These are phyloP conservation scores for Diphyllodes magnificus DNA, from an alignment of 2,113 vertebrate genomes.

Conservation along the genomic window DNA sequence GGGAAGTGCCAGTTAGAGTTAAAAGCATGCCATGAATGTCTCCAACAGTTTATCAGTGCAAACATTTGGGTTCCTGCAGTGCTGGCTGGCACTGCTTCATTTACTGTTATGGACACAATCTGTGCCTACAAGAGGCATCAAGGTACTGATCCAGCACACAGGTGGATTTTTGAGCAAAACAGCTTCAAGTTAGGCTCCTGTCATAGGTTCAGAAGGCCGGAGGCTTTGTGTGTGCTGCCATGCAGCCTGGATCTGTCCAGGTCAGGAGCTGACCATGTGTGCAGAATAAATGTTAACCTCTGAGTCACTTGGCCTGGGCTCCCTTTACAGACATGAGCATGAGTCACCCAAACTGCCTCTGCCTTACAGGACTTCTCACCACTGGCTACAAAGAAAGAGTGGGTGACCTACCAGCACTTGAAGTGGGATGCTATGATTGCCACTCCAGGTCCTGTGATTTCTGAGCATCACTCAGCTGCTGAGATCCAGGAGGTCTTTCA, in stretches of 20 bases:
- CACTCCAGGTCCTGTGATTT: neutral
- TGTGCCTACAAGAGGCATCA: neutral
- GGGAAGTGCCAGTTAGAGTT: neutral
- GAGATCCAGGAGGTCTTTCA: neutral
- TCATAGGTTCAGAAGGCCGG: neutral
- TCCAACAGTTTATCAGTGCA: neutral
- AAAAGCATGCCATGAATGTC: neutral
- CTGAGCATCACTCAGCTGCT: neutral
- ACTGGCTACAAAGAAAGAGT: neutral
- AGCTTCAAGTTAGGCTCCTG: neutral
- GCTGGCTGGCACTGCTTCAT: neutral
- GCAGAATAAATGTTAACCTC: neutral
- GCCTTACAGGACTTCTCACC: neutral
- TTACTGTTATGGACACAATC: neutral
- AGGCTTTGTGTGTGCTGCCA: fast-evolving
- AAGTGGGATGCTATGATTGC: neutral
- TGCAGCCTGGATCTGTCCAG: neutral
- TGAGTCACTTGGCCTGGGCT: neutral
- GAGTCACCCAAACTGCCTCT: neutral
- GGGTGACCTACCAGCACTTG: neutral
- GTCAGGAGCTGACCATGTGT: fast-evolving
- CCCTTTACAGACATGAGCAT: neutral
- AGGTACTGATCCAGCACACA: neutral
- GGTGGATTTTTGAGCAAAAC: neutral
- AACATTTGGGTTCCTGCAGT: neutral